A percentile compares a stretch with the other conserved stretches of the same genome.
Evolutionary conservation across 64 coral and sea anemone genomes (phyloP).

Genomic region (Orbicella faveolata): DNA sequence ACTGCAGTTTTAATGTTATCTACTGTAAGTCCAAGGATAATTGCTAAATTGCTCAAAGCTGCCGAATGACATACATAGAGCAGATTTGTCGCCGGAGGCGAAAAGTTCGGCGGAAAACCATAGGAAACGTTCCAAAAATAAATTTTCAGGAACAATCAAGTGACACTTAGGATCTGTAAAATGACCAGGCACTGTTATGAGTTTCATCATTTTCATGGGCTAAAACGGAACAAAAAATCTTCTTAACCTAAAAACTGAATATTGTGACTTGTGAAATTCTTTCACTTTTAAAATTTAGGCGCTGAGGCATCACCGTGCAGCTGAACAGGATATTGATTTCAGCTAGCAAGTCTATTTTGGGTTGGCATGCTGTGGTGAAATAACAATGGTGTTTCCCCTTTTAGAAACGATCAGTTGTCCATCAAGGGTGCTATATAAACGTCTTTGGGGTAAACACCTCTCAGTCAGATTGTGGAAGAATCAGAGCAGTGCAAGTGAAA

Average conservation of each 20-base stretch:
- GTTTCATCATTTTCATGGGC: background rate
- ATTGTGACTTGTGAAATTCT: no score
- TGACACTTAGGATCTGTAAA: background rate
- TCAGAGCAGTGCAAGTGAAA: background rate
- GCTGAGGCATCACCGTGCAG: no score
- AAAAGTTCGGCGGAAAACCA: background rate
- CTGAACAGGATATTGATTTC: no score
- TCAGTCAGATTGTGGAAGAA: background rate
- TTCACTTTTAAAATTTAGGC: no score
- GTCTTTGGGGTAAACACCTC: background rate
- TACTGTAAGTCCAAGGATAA: no score
- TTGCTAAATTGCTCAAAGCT: no score
- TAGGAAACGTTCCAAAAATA: constrained; percentile 2
- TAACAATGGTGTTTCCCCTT: background rate
- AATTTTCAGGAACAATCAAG: background rate
- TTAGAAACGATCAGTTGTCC: background rate
- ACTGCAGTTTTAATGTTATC: background rate
- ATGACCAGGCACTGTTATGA: background rate
- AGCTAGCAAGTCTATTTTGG: background rate
- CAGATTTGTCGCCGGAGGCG: background rate
- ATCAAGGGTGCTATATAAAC: constrained; percentile 20
- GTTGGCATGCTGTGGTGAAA: background rate
- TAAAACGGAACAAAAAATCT: background rate
- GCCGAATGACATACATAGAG: background rate
- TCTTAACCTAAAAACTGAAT: background rate